Evolutionary conservation across 2,113 vertebrate species (phyloP), one percentile per base, ranked within the genome.

Genomic region (Chiloscyllium plagiosum): DNA sequence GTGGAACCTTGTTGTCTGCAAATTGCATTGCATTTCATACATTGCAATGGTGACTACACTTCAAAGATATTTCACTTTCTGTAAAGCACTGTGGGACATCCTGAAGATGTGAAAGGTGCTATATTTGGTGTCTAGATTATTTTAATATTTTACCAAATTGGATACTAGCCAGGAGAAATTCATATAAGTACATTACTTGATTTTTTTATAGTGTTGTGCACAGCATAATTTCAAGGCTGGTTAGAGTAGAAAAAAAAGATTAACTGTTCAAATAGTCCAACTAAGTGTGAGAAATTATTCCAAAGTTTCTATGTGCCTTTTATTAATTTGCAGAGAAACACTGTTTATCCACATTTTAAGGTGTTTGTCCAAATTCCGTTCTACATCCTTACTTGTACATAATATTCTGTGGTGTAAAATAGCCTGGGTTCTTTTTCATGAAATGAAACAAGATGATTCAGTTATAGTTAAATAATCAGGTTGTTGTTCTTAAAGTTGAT

Each of bases 371-470:
- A 66, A 93, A 93, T 93, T 93, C 33, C n/a, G 66, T 93, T 37
- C 6, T 66, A 6, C 29, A 93, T 66, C 33, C 89, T 93, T n/a
- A 37, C 15, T 66, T 93, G 89, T 93, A 93, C 80, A 83, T 83
- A 93, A 93, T 93, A 93, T 66, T 66, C 19, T 93, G 61, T 93
- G 61, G 61, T 93, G n/a, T 65, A 93, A 93, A 66, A 93, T 93
- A 37, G 33, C 65, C n/a, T 66, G 76, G 10, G n/a, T 93, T 65
- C 66, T 90, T 93, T 90, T 93, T 93, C 33, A 93, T 37, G 61
- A 93, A 93, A 93, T 93, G 66, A 92, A 93, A 93, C 89, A 65
- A 68, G 29, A 93, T 22, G 89, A 93, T 93, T 93, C 89, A 92
- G 37, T 92, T 66, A n/a, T 37, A 87, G 37, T 37, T n/a, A 87